These are phyloP conservation scores for Zaprionus camerounensis DNA, from an alignment of 1,140 invertebrate genomes.

Conservation along the genomic window DNA sequence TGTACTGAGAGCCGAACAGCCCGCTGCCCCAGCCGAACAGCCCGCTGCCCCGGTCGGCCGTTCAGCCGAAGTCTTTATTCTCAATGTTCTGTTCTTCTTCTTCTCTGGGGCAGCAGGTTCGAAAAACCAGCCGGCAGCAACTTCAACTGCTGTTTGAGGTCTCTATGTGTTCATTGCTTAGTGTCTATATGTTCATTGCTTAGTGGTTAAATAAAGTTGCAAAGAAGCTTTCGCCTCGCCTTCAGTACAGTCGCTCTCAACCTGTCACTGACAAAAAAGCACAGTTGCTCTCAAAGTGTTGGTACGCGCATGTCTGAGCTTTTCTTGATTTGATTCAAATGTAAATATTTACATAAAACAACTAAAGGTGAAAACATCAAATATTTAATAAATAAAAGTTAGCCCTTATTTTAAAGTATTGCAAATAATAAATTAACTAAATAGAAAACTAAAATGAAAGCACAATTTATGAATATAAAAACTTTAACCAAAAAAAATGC, in stretches of 20 bases:
- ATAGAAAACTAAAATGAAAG: background rate
- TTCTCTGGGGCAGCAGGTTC: too few relatives aligned
- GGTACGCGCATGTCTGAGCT: slow-evolving; percentile 28
- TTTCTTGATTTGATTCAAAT: slow-evolving; percentile 4
- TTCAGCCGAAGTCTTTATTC: too few relatives aligned
- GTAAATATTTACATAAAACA: background rate
- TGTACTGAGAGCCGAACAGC: too few relatives aligned
- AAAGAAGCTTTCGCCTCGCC: background rate
- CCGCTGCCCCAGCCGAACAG: too few relatives aligned
- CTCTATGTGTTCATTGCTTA: too few relatives aligned
- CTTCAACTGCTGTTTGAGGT: too few relatives aligned
- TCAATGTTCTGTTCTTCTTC: too few relatives aligned
- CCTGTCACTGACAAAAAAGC: background rate
- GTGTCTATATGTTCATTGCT: too few relatives aligned
- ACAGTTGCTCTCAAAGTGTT: slow-evolving; percentile 11
- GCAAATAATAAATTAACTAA: background rate
- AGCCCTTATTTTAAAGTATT: too few relatives aligned
- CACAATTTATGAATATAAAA: background rate
- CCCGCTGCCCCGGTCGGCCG: too few relatives aligned
- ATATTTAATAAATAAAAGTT: background rate
- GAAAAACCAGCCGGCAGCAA: too few relatives aligned
- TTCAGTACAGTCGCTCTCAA: background rate
- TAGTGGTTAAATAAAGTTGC: background rate
- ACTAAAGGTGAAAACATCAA: background rate
- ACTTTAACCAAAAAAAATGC: too few relatives aligned